These are phyloP conservation scores for Andrena marginata DNA, from an alignment of 2,888 invertebrate genomes.

Conservation along the genomic window DNA sequence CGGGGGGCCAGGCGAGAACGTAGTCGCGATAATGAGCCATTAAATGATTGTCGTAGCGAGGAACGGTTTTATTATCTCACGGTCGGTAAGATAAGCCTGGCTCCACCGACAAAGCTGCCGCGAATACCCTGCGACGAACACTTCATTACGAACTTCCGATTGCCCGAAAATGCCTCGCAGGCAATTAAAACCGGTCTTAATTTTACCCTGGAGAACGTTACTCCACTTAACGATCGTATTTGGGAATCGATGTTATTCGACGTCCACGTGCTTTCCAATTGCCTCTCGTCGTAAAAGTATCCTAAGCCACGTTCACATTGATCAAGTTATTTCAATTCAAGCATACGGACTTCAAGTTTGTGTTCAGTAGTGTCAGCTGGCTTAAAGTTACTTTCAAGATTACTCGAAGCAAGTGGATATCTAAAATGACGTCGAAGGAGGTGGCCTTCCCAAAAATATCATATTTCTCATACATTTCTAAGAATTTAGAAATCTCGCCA, in stretches of 20 bases:
- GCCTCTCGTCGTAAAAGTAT: background rate
- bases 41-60: slow-evolving; percentile 72
- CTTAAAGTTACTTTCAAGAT: too few relatives aligned
- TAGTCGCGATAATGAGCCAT: slow-evolving; percentile 75
- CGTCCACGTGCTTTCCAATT: background rate
- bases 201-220: slow-evolving; percentile 42
- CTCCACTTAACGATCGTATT: slow-evolving; percentile 35
- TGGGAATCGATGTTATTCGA: slow-evolving; percentile 30
- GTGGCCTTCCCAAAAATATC: too few relatives aligned
- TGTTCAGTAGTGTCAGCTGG: too few relatives aligned
- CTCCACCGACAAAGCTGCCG: slow-evolving; percentile 63
- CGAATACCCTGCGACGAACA: slow-evolving; percentile 65
- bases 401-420: too few relatives aligned
- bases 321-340: too few relatives aligned
- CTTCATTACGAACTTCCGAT: slow-evolving; percentile 74
- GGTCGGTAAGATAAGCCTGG: slow-evolving; percentile 57
- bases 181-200: slow-evolving; percentile 68
- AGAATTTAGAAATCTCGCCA: too few relatives aligned
- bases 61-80: slow-evolving; percentile 72
- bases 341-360: too few relatives aligned
- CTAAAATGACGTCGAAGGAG: too few relatives aligned
- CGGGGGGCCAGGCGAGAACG: slow-evolving; percentile 50
- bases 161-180: slow-evolving; percentile 57
- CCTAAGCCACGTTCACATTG: too few relatives aligned
- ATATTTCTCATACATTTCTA: too few relatives aligned